Percentiles rank a stretch among this genome's conserved stretches.
These are phyloP conservation scores for Oreocharis arfaki DNA, from an alignment of 2,113 vertebrate species.

Conservation along the genomic window DNA sequence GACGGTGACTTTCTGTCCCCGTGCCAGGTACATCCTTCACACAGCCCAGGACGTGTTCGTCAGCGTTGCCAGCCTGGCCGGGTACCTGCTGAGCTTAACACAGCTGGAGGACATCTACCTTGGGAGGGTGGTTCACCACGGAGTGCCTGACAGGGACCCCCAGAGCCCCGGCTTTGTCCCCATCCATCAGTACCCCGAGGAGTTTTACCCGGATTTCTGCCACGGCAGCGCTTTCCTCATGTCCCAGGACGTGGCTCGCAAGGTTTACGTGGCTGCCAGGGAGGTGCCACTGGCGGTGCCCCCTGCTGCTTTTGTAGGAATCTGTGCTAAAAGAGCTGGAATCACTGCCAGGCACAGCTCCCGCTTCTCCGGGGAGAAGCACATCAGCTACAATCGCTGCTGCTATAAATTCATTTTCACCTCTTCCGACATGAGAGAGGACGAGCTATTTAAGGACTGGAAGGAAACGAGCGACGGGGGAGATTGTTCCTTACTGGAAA, in stretches of 20 bases:
- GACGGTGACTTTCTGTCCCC: conserved; percentile 83
- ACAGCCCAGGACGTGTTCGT: conserved; percentile 80
- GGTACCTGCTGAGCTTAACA: conserved; percentile 77
- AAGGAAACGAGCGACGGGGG: conserved; percentile 70
- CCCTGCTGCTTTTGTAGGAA: conserved; percentile 80
- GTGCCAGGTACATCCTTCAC: conserved; percentile 81
- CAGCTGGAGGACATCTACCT: conserved; percentile 83
- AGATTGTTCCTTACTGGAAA: conserved; percentile 80
- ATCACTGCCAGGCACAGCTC: conserved; percentile 83
- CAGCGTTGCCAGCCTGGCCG: conserved; percentile 74
- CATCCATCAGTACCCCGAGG: conserved; percentile 67
- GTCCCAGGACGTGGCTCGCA: conserved; percentile 85
- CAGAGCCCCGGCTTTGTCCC: conserved; percentile 72
- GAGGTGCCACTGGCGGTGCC: conserved; percentile 53
- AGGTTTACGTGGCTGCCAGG: conserved; percentile 78
- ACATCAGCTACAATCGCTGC: conserved; percentile 86
- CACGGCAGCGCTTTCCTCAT: conserved; percentile 76
- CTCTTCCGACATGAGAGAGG: conserved; percentile 68
- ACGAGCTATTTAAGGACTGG: conserved; percentile 77
- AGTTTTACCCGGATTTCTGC: conserved; percentile 86
- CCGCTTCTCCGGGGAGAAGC: conserved; percentile 83
- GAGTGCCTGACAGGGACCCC: conserved; percentile 74
- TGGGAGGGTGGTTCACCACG: conserved; percentile 80
- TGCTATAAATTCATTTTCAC: conserved; percentile 91
- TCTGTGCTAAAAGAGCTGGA: conserved; percentile 81